Percentiles rank a stretch among this genome's conserved stretches.
Conservation (phyloP, 2,797 vertebrate species). For the Argyrosomus regius region DNA sequence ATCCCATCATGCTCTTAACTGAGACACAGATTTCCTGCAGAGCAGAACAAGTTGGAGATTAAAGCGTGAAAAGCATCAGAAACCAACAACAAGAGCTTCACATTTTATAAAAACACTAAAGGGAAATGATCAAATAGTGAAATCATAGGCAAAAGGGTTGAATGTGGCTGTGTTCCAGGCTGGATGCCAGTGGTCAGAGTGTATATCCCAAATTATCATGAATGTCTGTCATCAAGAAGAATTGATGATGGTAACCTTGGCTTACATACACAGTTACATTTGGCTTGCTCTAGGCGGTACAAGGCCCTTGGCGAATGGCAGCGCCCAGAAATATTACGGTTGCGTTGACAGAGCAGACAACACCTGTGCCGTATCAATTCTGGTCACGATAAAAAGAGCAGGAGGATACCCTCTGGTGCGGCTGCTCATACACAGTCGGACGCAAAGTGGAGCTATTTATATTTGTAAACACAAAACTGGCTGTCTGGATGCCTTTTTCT, state of each 20-base stretch:
- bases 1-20: slow-evolving; percentile 17
- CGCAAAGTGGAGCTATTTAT: neutral
- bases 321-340: slow-evolving; percentile 56
- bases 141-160: slow-evolving; percentile 18
- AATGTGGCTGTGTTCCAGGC: slow-evolving; percentile 30
- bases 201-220: slow-evolving; percentile 52
- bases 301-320: slow-evolving; percentile 27
- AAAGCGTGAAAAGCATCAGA: slow-evolving; percentile 13
- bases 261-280: slow-evolving; percentile 49
- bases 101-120: neutral
- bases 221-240: slow-evolving; percentile 58
- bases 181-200: slow-evolving; percentile 46
- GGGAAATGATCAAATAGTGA: slow-evolving; percentile 2
- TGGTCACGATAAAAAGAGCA: slow-evolving; percentile 15
- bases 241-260: slow-evolving; percentile 68
- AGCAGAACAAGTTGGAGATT: neutral
- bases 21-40: slow-evolving; percentile 3
- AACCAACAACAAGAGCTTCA: slow-evolving; percentile 2
- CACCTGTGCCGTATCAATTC: slow-evolving; percentile 52
- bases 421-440: slow-evolving; percentile 8
- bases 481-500: neutral
- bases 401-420: neutral
- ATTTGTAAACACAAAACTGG: neutral
- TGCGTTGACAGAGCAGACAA: slow-evolving; percentile 57
- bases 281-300: slow-evolving; percentile 36